A percentile compares a stretch with the other conserved stretches of the same genome.
These are phyloP conservation scores for Limnephilus lunatus DNA, from an alignment of 2,888 invertebrate genomes.

Conservation along the genomic window DNA sequence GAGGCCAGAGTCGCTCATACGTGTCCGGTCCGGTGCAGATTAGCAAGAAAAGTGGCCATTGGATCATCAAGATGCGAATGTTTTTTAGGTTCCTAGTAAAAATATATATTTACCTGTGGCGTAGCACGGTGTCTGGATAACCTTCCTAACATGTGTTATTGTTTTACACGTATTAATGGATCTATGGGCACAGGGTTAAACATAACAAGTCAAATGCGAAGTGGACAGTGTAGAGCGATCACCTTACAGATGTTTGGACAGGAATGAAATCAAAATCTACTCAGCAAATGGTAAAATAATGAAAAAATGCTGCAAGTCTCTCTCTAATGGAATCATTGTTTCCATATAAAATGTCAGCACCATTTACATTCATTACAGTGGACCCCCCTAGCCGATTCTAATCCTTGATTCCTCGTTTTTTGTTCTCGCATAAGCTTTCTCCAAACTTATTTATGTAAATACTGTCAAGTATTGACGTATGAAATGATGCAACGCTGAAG, in stretches of 20 bases:
- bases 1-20: background rate
- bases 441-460: background rate
- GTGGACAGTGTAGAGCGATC: background rate
- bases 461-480: no score
- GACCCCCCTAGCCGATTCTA: background rate
- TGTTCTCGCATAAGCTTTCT: background rate
- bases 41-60: background rate
- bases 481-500: background rate
- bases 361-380: background rate
- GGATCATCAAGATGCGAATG: background rate
- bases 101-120: background rate
- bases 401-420: background rate
- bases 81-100: background rate
- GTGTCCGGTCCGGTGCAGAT: background rate
- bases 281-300: no score
- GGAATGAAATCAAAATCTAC: no score
- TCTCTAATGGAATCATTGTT: no score
- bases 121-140: background rate
- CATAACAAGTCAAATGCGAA: background rate
- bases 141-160: background rate
- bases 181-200: background rate
- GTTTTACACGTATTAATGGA: background rate
- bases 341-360: background rate
- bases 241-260: background rate
- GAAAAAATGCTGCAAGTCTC: no score